Conservation (phyloP, 2,888 invertebrate genomes). For the Lymantria monacha region DNA sequence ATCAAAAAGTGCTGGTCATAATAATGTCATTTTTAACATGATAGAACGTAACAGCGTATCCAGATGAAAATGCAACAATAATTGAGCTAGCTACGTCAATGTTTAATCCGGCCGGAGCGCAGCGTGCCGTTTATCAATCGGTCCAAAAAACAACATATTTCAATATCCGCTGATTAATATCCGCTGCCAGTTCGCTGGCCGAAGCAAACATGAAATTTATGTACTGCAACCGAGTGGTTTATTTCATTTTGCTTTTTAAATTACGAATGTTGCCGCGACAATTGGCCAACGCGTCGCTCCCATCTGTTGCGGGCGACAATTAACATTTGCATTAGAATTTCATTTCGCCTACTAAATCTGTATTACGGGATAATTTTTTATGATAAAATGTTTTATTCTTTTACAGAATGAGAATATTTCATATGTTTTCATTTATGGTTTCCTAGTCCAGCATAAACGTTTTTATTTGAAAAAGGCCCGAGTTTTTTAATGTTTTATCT, state of each 20-base stretch:
- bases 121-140: constrained; percentile 77
- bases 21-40: neutral
- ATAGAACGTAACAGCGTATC: constrained; percentile 4
- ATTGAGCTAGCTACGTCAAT: constrained; percentile 71
- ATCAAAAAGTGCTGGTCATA: neutral
- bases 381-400: constrained; percentile 14
- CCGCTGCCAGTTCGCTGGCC: constrained; percentile 77
- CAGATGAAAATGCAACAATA: constrained; percentile 52
- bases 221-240: constrained; percentile 77
- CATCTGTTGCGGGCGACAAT: constrained; percentile 75
- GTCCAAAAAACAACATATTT: constrained; percentile 81
- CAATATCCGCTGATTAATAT: constrained; percentile 82
- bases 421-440: neutral
- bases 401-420: constrained; percentile 9
- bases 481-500: no score
- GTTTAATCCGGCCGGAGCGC: constrained; percentile 72
- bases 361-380: constrained; percentile 27
- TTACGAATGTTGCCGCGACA: constrained; percentile 78
- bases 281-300: constrained; percentile 70
- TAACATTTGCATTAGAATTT: constrained; percentile 70
- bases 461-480: no score
- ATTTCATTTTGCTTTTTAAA: constrained; percentile 81
- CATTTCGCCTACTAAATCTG: constrained; percentile 39
- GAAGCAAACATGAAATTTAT: constrained; percentile 81
- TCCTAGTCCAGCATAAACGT: neutral